Evolutionary conservation across 2,888 invertebrate genomes (phyloP).

Genomic region (Nipponacmea schrenckii): DNA sequence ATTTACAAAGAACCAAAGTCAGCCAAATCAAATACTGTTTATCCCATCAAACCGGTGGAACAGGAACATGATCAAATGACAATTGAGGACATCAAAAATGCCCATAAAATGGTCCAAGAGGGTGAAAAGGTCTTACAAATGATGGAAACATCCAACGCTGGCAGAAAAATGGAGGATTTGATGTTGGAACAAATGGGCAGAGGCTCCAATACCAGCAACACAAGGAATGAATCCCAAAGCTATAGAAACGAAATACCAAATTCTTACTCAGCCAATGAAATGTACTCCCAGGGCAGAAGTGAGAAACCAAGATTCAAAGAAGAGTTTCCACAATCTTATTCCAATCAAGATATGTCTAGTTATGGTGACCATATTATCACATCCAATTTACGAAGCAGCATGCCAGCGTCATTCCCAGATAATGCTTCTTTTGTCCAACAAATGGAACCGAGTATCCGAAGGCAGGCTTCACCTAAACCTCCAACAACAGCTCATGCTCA

Average conservation of each 20-base stretch:
- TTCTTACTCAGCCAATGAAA: background rate
- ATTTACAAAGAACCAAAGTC: no score
- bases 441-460: background rate
- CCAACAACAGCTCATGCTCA: background rate
- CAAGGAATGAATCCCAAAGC: background rate
- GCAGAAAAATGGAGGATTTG: background rate
- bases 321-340: background rate
- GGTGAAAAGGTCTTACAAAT: background rate
- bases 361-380: background rate
- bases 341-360: background rate
- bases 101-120: background rate
- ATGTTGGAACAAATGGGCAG: background rate
- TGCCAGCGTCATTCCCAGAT: background rate
- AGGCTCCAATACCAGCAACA: no score
- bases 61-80: background rate
- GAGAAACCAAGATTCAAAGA: background rate
- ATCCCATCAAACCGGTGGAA: background rate
- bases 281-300: background rate
- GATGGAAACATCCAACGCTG: background rate
- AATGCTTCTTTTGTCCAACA: background rate
- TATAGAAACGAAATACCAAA: background rate
- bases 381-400: background rate
- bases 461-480: background rate
- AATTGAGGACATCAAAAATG: background rate
- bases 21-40: no score